Conservation (phyloP, 2,113 vertebrate species). For the Ivindomyrus marchei region DNA sequence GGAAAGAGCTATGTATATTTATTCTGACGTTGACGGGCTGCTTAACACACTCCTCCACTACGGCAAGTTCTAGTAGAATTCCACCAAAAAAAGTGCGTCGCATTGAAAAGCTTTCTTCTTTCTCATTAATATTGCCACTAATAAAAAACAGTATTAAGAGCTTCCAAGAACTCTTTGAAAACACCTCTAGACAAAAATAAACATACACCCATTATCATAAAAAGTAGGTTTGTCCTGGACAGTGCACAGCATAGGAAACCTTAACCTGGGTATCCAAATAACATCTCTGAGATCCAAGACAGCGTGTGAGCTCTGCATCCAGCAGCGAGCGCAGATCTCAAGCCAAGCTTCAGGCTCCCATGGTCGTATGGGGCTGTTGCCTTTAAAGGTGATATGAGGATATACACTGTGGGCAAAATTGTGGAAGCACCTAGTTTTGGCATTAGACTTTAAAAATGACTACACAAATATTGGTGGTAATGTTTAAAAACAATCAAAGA, state of each 20-base stretch:
- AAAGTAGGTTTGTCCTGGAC: background rate
- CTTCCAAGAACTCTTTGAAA: background rate
- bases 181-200: background rate
- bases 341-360: background rate
- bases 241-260: background rate
- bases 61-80: background rate
- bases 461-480: no score
- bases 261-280: background rate
- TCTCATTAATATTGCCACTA: background rate
- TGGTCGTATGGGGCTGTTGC: background rate
- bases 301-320: background rate
- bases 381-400: background rate
- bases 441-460: no score
- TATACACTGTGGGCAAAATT: background rate
- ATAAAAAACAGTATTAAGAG: background rate
- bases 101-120: background rate
- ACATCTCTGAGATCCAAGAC: background rate
- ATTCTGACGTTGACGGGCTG: background rate
- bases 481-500: no score
- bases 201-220: background rate
- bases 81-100: background rate
- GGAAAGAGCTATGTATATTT: background rate
- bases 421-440: no score
- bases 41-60: background rate
- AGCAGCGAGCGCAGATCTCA: background rate